A percentile compares a stretch with the other conserved stretches of the same genome.
Evolutionary conservation across 2,113 vertebrate genomes (phyloP).

Genomic region (Dipodomys stephensi): DNA sequence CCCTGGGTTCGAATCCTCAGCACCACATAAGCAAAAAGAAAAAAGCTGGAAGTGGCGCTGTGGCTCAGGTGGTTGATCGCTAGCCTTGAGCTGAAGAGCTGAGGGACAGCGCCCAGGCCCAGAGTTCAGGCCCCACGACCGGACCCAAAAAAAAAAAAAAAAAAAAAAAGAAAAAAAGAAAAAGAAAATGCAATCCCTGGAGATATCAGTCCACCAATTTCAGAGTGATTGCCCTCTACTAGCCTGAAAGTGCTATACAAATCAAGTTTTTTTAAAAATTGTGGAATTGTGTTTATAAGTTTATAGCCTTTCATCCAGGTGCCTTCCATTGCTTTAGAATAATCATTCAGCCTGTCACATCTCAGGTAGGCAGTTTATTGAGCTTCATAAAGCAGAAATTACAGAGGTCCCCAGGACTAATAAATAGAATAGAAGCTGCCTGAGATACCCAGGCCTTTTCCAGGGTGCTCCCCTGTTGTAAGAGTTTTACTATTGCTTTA

Average conservation of each 20-base stretch:
- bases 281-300: constrained; percentile 8
- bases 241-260: background rate
- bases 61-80: too few relatives aligned
- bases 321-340: background rate
- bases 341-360: constrained; percentile 44
- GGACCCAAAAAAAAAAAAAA: too few relatives aligned
- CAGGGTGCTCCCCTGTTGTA: background rate
- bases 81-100: too few relatives aligned
- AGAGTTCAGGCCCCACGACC: too few relatives aligned
- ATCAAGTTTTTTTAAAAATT: background rate
- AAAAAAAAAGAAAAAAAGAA: too few relatives aligned
- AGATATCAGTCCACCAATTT: constrained; percentile 12
- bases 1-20: too few relatives aligned
- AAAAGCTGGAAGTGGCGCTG: too few relatives aligned
- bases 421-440: constrained; percentile 37
- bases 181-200: background rate
- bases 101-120: too few relatives aligned
- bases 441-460: constrained; percentile 15
- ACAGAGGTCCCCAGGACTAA: background rate
- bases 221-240: constrained; percentile 22
- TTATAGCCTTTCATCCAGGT: constrained; percentile 20
- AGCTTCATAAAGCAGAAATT: constrained; percentile 58
- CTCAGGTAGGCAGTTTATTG: background rate
- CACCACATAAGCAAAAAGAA: too few relatives aligned
- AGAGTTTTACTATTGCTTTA: background rate